These are phyloP conservation scores for Melanotaenia parkinsoni DNA, from an alignment of 2,797 vertebrate species.

Conservation along the genomic window DNA sequence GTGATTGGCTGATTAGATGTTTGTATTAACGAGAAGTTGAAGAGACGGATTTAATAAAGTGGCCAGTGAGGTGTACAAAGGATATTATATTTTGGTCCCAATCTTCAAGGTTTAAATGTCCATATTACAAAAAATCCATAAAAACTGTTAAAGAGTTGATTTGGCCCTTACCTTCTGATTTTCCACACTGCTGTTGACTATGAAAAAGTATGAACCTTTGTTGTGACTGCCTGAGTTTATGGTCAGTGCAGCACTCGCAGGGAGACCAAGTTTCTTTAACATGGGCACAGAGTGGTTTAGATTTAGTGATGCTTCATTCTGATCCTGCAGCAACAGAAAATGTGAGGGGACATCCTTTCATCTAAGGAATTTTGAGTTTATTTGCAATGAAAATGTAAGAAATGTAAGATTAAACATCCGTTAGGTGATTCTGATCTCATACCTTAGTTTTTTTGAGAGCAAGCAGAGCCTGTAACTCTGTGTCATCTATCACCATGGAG, in stretches of 20 bases:
- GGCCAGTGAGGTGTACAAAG: too few species aligned
- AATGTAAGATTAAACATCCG: background rate
- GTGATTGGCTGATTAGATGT: too few species aligned
- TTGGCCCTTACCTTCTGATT: constrained; percentile 76
- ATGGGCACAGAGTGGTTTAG: constrained; percentile 80
- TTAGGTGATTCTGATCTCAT: background rate
- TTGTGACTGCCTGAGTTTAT: constrained; percentile 65
- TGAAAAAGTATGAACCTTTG: constrained; percentile 62
- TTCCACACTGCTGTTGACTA: constrained; percentile 67
- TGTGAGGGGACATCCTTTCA: background rate
- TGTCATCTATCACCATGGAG: constrained; percentile 72
- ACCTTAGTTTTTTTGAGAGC: constrained; percentile 76
- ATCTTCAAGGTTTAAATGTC: background rate
- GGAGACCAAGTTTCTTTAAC: constrained; percentile 76
- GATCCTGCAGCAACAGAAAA: constrained; percentile 65
- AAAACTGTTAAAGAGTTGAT: background rate
- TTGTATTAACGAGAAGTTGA: too few species aligned
- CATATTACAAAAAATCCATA: constrained; percentile 4
- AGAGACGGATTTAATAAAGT: too few species aligned
- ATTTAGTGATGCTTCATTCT: constrained; percentile 65
- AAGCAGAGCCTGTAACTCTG: constrained; percentile 68
- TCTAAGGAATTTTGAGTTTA: background rate
- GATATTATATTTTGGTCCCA: background rate
- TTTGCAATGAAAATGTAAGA: background rate
- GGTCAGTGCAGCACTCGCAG: constrained; percentile 64